Conservation (phyloP, 2,113 vertebrate species). For the Brachypteracias leptosomus region DNA sequence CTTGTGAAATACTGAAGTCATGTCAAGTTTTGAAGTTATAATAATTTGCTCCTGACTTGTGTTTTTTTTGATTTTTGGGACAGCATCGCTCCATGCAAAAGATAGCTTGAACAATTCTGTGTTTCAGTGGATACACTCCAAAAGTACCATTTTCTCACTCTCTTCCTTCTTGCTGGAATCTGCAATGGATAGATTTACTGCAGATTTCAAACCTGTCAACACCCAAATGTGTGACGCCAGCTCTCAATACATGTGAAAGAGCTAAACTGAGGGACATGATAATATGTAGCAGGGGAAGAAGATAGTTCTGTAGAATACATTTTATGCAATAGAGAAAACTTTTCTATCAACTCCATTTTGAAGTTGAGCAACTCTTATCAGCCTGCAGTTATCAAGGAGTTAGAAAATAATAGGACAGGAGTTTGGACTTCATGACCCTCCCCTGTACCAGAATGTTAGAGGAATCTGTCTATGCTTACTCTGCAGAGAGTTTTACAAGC, state of each 20-base stretch:
- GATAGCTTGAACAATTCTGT: background rate
- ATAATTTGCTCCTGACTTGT: background rate
- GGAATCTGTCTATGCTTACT: background rate
- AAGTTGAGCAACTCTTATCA: constrained; percentile 11
- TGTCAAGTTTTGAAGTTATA: background rate
- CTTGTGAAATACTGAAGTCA: background rate
- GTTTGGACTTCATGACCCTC: background rate
- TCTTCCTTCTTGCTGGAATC: background rate
- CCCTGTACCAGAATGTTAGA: background rate
- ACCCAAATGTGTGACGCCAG: constrained; percentile 34
- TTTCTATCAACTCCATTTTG: constrained; percentile 21
- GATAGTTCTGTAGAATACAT: background rate
- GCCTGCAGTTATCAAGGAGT: background rate
- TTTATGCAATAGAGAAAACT: constrained; percentile 10
- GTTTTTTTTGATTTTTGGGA: background rate
- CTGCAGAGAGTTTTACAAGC: background rate
- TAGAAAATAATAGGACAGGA: background rate
- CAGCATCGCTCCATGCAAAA: background rate
- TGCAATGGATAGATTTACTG: background rate
- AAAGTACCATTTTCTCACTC: background rate
- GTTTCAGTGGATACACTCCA: background rate
- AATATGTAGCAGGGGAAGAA: background rate
- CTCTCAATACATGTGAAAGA: constrained; percentile 42
- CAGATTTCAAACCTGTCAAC: constrained; percentile 51
- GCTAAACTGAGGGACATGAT: background rate